phyloP scores from a whole-genome alignment of 2,888 invertebrate genomes.

The Ypsolopha sequella region DNA sequence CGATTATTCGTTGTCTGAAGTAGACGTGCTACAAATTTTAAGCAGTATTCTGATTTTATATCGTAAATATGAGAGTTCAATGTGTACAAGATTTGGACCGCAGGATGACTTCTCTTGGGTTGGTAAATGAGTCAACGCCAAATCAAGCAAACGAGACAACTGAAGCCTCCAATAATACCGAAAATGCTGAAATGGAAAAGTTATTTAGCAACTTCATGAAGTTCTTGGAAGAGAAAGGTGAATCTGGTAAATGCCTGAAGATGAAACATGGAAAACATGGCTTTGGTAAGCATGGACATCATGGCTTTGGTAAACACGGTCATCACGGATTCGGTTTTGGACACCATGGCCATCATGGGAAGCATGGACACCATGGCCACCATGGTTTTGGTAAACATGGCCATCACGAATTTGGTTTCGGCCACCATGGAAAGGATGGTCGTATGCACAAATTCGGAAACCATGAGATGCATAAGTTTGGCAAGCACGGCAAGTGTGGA shows the following conservation, averaged over 20 bases:
- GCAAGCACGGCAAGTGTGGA: slow-evolving; percentile 15
- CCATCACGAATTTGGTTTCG: neutral
- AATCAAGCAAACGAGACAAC: too few relatives aligned
- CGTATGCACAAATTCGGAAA: neutral
- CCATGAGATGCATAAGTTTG: neutral
- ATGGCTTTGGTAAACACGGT: slow-evolving; percentile 12
- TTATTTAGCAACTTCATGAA: neutral
- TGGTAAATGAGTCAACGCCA: too few relatives aligned
- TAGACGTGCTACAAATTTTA: too few relatives aligned
- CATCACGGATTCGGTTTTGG: slow-evolving; percentile 1
- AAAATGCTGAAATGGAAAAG: slow-evolving; percentile 6
- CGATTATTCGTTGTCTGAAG: too few relatives aligned
- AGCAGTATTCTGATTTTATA: too few relatives aligned
- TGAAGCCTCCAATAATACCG: slow-evolving; percentile 7
- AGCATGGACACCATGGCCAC: neutral
- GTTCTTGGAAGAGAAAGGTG: neutral
- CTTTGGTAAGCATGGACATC: neutral
- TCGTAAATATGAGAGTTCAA: too few relatives aligned
- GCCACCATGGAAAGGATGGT: slow-evolving; percentile 3
- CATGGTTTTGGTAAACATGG: slow-evolving; percentile 12
- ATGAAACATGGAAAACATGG: neutral
- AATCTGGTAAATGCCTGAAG: neutral
- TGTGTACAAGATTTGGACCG: too few relatives aligned
- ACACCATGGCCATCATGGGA: slow-evolving; percentile 1
- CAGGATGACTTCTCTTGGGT: too few relatives aligned